Evolutionary conservation across 2,797 vertebrate genomes (phyloP).

Genomic region (Rhodeus uyekii): DNA sequence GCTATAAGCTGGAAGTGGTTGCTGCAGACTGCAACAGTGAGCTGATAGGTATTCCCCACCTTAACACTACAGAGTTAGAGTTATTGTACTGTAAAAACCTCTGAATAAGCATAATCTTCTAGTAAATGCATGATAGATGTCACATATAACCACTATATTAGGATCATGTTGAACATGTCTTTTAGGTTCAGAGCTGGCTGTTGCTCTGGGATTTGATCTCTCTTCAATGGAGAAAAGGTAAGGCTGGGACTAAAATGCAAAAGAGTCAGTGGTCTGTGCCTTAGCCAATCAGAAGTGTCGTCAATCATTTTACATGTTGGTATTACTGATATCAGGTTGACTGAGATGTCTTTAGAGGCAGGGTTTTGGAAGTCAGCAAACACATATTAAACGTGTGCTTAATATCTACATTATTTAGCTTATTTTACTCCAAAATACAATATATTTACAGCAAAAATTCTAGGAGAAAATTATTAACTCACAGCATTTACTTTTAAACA

Average conservation of each 20-base stretch:
- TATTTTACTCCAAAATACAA: neutral
- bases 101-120: neutral
- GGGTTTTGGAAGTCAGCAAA: neutral
- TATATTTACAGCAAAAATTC: neutral
- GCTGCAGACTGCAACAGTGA: slow-evolving; percentile 78
- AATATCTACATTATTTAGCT: neutral
- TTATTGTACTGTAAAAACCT: neutral
- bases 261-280: too few relatives aligned
- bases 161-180: neutral
- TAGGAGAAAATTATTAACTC: neutral
- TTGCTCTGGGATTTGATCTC: slow-evolving; percentile 76
- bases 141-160: neutral
- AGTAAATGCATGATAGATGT: neutral
- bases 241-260: neutral
- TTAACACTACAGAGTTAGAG: neutral
- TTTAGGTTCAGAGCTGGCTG: slow-evolving; percentile 71
- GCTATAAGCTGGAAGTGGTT: slow-evolving; percentile 81
- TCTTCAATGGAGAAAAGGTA: slow-evolving; percentile 82
- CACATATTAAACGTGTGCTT: neutral
- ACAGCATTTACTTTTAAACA: slow-evolving; percentile 47
- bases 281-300: neutral
- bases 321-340: neutral
- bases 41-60: slow-evolving; percentile 70
- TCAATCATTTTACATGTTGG: neutral
- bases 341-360: neutral